Percentiles rank a stretch among this genome's conserved stretches.
phyloP scores from a whole-genome alignment of 2,888 invertebrate species.

The Adineta ricciae region DNA sequence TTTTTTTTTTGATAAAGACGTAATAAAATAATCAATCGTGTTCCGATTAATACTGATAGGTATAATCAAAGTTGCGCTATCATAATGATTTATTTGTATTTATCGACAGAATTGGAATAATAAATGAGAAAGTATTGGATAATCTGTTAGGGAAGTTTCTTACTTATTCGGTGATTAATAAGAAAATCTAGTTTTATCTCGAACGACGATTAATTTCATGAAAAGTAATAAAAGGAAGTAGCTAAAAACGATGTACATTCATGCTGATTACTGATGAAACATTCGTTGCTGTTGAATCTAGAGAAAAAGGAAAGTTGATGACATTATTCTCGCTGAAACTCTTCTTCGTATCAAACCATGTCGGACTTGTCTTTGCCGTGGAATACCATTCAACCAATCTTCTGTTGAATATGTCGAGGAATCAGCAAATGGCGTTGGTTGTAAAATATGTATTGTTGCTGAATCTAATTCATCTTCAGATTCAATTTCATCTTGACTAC shows the following conservation, averaged over 20 bases:
- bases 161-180: too few relatives aligned
- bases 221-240: too few relatives aligned
- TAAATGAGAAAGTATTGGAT: too few relatives aligned
- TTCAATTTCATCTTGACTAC: slow-evolving; percentile 12
- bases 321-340: not conserved
- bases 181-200: too few relatives aligned
- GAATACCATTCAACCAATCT: not conserved
- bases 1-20: not conserved
- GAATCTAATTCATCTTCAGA: not conserved
- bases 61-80: too few relatives aligned
- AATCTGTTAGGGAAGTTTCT: too few relatives aligned
- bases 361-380: not conserved
- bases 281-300: not conserved
- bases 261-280: not conserved
- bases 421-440: not conserved
- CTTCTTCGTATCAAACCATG: not conserved
- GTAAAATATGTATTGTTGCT: not conserved
- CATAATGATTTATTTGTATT: too few relatives aligned
- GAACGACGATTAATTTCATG: too few relatives aligned
- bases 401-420: not conserved
- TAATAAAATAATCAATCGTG: not conserved
- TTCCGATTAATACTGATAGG: too few relatives aligned
- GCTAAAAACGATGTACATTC: not conserved
- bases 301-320: not conserved
- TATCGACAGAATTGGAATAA: too few relatives aligned